Base-by-base conservation (phyloP, 2,113 vertebrate species). In the Siniperca chuatsi region DNA sequence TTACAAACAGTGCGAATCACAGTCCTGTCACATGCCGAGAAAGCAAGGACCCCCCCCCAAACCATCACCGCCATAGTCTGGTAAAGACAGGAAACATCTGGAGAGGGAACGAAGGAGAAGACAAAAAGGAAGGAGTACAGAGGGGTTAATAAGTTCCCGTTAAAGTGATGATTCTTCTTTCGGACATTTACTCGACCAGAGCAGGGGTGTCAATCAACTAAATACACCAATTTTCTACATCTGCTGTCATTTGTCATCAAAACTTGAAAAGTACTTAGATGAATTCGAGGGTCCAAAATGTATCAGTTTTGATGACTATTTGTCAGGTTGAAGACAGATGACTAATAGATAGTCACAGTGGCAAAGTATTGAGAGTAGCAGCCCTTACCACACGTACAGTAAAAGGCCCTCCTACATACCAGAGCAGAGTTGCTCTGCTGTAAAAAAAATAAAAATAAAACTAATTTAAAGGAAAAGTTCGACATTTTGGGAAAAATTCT, bases 21-120 rank as follows among this genome's bases (percentile, higher is more conserved):
- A 68, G 89, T 78, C 88, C 71, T 90, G 92, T 95, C 92, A 92
- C 91, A 91, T 84, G 81, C 42, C 57, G 72, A 82, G 80, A 68
- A 83, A 78, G 68, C 66, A 81, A 76, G 40, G 71, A 72, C 83
- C 81, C 67, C 58, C 48, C 57, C 25, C 33, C 10, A 62, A 46
- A 78, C 25, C 60, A 67, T 67, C 4, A 40, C 73, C 3, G 37
- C 55, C 71, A 40, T 33, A 79, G 60, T 86, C 80, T 81, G 62
- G 79, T 85, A 25, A 21, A 69, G 94, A 96, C 87, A 88, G 86
- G 89, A 95, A 94, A 93, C 96, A 96, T 95, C 96, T 96, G 96
- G 85, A 80, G 50, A 35, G 35, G 69, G n/a, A 86, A 52, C 0
- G 6, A 64, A 37, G 60, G 79, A 52, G 74, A 42, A 57, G 72